A percentile compares a stretch with the other conserved stretches of the same genome.
Conservation (phyloP, 2,888 invertebrate species). For the Drosophila falleni region DNA sequence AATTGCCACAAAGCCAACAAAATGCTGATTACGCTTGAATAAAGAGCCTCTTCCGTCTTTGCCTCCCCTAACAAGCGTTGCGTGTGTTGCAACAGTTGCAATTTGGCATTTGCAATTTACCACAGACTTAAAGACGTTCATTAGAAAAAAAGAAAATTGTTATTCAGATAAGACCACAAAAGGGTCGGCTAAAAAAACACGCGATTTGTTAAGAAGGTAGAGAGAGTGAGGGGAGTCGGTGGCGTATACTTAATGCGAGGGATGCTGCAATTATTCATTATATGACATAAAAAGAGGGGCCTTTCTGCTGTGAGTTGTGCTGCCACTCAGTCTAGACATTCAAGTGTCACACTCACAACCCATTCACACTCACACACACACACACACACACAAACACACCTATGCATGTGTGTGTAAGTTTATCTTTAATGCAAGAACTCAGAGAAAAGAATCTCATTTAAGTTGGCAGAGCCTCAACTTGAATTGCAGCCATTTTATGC, state of each 20-base stretch:
- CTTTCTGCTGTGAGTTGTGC: conserved; percentile 2
- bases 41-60: not conserved
- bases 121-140: conserved; percentile 40
- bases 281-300: conserved; percentile 25
- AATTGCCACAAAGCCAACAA: conserved; percentile 45
- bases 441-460: conserved; percentile 30
- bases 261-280: conserved; percentile 29
- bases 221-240: not conserved
- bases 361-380: conserved; percentile 22
- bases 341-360: conserved; percentile 42
- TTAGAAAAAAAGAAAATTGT: conserved; percentile 21
- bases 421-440: conserved; percentile 14
- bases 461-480: conserved; percentile 16
- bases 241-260: conserved; percentile 44
- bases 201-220: conserved; percentile 15
- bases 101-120: conserved; percentile 29
- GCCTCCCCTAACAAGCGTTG: conserved; percentile 24
- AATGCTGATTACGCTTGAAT: conserved; percentile 34
- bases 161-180: conserved; percentile 32
- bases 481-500: conserved; percentile 34
- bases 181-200: conserved; percentile 13
- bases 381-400: conserved; percentile 3
- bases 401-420: not conserved
- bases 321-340: conserved; percentile 68
- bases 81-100: conserved; percentile 28